Evolutionary conservation across 2,113 vertebrate genomes (phyloP).

Genomic region (Proteles cristata): DNA sequence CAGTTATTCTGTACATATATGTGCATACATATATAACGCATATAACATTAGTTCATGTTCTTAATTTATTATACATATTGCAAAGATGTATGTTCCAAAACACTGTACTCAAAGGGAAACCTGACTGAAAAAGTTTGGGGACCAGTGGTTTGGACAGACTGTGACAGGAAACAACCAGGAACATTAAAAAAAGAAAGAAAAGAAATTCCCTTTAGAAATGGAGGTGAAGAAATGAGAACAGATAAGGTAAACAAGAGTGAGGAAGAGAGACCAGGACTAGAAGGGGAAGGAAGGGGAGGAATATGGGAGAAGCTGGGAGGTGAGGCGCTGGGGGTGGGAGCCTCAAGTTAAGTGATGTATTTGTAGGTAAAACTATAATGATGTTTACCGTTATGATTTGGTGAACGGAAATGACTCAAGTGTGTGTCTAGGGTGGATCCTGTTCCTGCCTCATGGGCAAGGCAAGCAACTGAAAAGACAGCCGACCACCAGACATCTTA

Average conservation of each 20-base stretch:
- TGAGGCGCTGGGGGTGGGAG: not conserved
- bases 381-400: conserved; percentile 60
- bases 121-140: not conserved
- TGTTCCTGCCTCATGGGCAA: conserved; percentile 63
- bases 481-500: conserved; percentile 42
- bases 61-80: not conserved
- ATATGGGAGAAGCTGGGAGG: not conserved
- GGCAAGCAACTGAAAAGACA: not conserved
- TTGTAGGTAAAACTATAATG: conserved; percentile 38
- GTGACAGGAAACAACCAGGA: not conserved
- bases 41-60: not conserved
- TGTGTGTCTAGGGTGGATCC: conserved; percentile 59
- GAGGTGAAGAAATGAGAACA: not conserved
- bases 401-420: conserved; percentile 70
- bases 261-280: not conserved
- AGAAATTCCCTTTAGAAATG: not conserved
- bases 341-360: not conserved
- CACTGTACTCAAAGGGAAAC: not conserved
- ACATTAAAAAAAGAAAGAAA: not conserved
- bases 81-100: not conserved
- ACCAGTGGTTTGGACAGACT: not conserved
- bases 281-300: not conserved
- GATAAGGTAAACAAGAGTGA: not conserved
- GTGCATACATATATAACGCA: not conserved
- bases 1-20: not conserved